Percentiles rank a stretch among this genome's conserved stretches.
Evolutionary conservation across 2,888 invertebrate genomes (phyloP).

Genomic region (Biston betularia): DNA sequence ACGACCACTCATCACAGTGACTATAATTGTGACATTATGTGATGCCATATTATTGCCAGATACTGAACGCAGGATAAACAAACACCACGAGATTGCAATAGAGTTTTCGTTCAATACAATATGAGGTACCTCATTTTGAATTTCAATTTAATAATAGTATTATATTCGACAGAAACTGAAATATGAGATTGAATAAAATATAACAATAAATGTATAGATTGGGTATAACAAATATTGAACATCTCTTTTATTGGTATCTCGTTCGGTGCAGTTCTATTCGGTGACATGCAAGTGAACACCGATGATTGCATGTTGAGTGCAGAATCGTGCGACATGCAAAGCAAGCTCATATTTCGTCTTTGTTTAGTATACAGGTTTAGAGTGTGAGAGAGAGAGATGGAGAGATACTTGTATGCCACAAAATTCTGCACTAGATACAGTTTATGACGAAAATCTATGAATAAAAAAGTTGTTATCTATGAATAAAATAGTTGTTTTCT

Average conservation of each 20-base stretch:
- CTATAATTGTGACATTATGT: neutral
- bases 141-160: too few relatives aligned
- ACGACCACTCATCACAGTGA: neutral
- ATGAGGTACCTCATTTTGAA: neutral
- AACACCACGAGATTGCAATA: slow-evolving; percentile 5
- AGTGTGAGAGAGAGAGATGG: neutral
- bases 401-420: slow-evolving; percentile 18
- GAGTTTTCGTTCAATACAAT: neutral
- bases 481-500: slow-evolving; percentile 11
- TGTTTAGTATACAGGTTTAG: slow-evolving; percentile 1
- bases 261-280: slow-evolving; percentile 29
- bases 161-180: too few relatives aligned
- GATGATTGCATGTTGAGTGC: slow-evolving; percentile 28
- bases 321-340: slow-evolving; percentile 43
- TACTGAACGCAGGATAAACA: neutral
- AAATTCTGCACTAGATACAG: slow-evolving; percentile 28
- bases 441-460: neutral
- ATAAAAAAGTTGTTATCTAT: slow-evolving; percentile 20
- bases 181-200: too few relatives aligned
- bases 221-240: neutral
- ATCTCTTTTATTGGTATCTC: slow-evolving; percentile 23
- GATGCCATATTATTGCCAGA: slow-evolving; percentile 3
- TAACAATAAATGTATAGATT: neutral
- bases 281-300: slow-evolving; percentile 44
- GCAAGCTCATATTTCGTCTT: slow-evolving; percentile 7